Base-by-base conservation (phyloP, 1,140 invertebrate genomes). In the Druon quercuslanigerum region DNA sequence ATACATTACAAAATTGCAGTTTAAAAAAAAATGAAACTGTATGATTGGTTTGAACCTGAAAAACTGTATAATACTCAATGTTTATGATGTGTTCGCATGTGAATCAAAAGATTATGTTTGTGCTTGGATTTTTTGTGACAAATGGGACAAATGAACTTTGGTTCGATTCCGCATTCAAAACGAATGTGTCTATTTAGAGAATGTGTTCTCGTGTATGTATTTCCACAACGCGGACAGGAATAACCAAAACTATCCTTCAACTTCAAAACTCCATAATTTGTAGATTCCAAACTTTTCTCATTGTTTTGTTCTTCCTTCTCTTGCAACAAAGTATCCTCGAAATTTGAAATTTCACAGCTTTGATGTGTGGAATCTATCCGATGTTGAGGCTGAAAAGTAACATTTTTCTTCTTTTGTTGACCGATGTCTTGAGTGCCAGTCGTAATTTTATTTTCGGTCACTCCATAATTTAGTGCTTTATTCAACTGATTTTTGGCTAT, bases 141-240 rank as follows among this genome's bases (percentile, higher is more conserved):
- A 78, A 92, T 90, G 14, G 91, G 91, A 81, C 94, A 94, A 60
- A 92, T 90, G 81, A 92, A 94, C 77, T 92, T 92, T 0, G 93
- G 93, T 79, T 94, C 93, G 72, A 93, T 92, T 40, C 94, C 94
- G 80, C 94, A 95, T 78, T 95, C 94, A 82, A 94, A 94, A 76
- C 91, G 92, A 56, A 94, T 92, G 79, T 95, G 94, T 9, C 94
- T 90, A 76, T 93, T 94, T 5, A 95, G 84, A 74, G 93, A 94
- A 66, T 94, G 93, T 12, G 90, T 90, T n/a, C 92, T 90, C 2
- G 91, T 90, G 83, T 94, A 94, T 7, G 89, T 89, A 71, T 94
- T 93, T 13, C 93, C 93, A 80, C 93, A 94, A 71, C 92, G 90
- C 33, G 90, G 89, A 80, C 92, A 93, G 33, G 87, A 89, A 75